Percentiles rank a stretch among this genome's conserved stretches.
Evolutionary conservation across 2,888 invertebrate species (phyloP).

Genomic region (Idaea aversata): DNA sequence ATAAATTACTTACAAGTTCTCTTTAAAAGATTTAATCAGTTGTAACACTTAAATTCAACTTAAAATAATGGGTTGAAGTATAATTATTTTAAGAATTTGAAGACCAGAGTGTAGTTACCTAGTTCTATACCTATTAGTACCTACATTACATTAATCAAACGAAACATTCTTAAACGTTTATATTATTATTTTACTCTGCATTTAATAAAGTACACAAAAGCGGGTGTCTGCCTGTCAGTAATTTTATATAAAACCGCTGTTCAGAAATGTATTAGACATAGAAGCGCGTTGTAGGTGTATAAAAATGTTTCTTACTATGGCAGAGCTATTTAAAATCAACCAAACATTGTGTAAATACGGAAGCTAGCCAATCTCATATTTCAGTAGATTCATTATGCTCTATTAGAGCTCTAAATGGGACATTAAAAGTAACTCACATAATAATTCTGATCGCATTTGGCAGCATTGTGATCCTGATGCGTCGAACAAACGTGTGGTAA

Average conservation of each 20-base stretch:
- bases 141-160: too few species aligned
- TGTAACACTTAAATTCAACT: not conserved
- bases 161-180: too few species aligned
- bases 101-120: not conserved
- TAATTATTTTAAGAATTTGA: not conserved
- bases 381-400: constrained; percentile 47
- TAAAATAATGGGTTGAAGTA: not conserved
- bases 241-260: too few species aligned
- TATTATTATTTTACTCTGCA: too few species aligned
- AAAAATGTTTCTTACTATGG: not conserved
- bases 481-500: constrained; percentile 72
- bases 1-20: constrained; percentile 6
- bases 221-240: too few species aligned
- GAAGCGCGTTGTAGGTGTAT: not conserved
- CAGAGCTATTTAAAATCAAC: constrained; percentile 1
- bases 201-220: too few species aligned
- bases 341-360: constrained; percentile 30
- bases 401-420: constrained; percentile 58
- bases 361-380: constrained; percentile 45
- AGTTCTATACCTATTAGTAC: too few species aligned
- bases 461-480: constrained; percentile 73
- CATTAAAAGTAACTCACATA: constrained; percentile 69
- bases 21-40: constrained; percentile 2
- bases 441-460: constrained; percentile 71
- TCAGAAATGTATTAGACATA: too few species aligned